Conservation (phyloP, 2,113 vertebrate species). For the Abramis brama region DNA sequence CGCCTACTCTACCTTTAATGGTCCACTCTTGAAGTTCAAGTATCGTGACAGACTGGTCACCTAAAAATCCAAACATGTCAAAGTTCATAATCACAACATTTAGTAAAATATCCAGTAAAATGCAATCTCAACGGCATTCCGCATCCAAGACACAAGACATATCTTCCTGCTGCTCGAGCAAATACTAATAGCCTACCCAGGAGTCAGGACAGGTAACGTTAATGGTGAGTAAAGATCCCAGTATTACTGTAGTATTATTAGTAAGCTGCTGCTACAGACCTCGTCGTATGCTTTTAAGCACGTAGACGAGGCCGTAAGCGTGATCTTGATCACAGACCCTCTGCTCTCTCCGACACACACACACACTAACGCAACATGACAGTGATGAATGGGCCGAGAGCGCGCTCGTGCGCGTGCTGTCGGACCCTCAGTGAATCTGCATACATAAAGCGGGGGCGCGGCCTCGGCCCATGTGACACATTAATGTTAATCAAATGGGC, state of each 20-base stretch:
- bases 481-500: constrained; percentile 60
- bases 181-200: background rate
- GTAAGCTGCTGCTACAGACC: background rate
- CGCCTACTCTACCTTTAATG: too few relatives aligned
- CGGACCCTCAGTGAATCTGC: constrained; percentile 52
- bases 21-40: too few relatives aligned
- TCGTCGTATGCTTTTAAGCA: constrained; percentile 11
- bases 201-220: background rate
- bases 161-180: background rate
- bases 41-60: too few relatives aligned
- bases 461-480: constrained; percentile 28
- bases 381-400: constrained; percentile 57
- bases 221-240: constrained; percentile 6
- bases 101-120: background rate
- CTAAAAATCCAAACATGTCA: background rate
- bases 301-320: background rate
- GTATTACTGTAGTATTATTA: constrained; percentile 5
- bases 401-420: background rate
- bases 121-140: background rate
- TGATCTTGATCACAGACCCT: constrained; percentile 19
- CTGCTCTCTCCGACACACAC: background rate
- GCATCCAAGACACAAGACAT: background rate
- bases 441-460: constrained; percentile 39
- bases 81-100: background rate
- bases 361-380: constrained; percentile 54